A percentile compares a stretch with the other conserved stretches of the same genome.
phyloP scores from a whole-genome alignment of 2,113 vertebrate genomes.

The Thymallus thymallus region DNA sequence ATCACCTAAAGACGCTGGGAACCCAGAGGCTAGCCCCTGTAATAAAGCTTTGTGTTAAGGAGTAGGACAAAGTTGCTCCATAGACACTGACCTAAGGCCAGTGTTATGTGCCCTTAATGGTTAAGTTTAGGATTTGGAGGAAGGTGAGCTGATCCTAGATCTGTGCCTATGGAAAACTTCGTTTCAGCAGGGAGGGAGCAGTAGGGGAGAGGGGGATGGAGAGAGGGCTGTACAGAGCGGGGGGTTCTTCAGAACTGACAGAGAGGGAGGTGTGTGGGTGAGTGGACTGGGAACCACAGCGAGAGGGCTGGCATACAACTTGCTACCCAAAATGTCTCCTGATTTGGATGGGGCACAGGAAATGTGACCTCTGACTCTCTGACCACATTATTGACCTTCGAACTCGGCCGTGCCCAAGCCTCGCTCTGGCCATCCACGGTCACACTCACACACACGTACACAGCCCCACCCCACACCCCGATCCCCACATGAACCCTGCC shows the following conservation, averaged over 20 bases:
- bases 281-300: conserved; percentile 28
- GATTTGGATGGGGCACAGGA: neutral
- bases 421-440: conserved; percentile 17
- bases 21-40: conserved; percentile 38
- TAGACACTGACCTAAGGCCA: conserved; percentile 14
- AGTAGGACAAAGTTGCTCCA: conserved; percentile 33
- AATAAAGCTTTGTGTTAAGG: conserved; percentile 18
- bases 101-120: neutral
- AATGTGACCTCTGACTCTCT: conserved; percentile 1
- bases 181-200: conserved; percentile 44
- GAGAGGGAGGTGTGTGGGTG: conserved; percentile 33
- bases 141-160: conserved; percentile 22
- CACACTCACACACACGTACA: conserved; percentile 24
- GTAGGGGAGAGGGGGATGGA: conserved; percentile 48
- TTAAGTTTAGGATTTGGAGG: neutral
- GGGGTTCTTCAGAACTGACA: conserved; percentile 47
- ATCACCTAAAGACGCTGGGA: conserved; percentile 20
- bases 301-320: conserved; percentile 31
- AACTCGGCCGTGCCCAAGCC: conserved; percentile 11
- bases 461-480: conserved; percentile 14
- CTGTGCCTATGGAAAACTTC: conserved; percentile 39
- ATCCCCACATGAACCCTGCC: conserved; percentile 45
- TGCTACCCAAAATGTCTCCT: neutral
- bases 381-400: no score
- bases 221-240: conserved; percentile 61